Evolutionary conservation across 1,140 invertebrate species (phyloP).

Genomic region (Thalassaphorura encarpata): DNA sequence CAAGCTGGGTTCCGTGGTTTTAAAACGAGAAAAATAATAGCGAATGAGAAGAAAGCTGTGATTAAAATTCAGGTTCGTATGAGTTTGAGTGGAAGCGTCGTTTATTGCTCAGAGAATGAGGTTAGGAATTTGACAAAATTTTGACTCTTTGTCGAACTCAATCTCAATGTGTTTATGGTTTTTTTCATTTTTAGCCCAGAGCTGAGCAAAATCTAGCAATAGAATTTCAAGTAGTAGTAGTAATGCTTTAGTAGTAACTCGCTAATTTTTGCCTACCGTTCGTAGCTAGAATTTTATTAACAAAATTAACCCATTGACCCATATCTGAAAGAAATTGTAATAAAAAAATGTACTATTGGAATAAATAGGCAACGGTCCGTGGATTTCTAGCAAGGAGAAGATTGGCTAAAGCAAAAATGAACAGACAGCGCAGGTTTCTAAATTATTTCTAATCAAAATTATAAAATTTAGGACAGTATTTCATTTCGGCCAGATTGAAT

Average conservation of each 20-base stretch:
- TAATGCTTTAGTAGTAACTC: too few relatives aligned
- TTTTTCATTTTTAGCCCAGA: not conserved
- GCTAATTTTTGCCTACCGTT: too few relatives aligned
- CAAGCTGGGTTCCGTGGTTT: slow-evolving; percentile 60
- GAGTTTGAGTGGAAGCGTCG: not conserved
- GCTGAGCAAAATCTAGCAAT: not conserved
- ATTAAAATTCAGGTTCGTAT: slow-evolving; percentile 5
- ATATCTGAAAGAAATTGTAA: not conserved
- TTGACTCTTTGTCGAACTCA: too few relatives aligned
- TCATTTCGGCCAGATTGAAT: not conserved
- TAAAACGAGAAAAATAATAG: slow-evolving; percentile 51
- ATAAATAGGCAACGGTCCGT: slow-evolving; percentile 56
- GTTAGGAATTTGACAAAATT: too few relatives aligned
- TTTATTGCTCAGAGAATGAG: too few relatives aligned
- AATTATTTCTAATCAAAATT: not conserved
- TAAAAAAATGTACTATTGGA: slow-evolving; percentile 38
- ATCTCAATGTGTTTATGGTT: not conserved
- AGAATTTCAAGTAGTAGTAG: too few relatives aligned
- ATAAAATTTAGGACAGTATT: not conserved
- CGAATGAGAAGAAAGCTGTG: slow-evolving; percentile 31
- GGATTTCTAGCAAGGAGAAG: slow-evolving; percentile 50
- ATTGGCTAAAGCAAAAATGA: not conserved
- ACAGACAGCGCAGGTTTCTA: not conserved
- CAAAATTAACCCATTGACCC: too few relatives aligned
- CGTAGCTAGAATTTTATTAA: too few relatives aligned